These are phyloP conservation scores for Pararge aegeria DNA, from an alignment of 1,140 invertebrate genomes.

Conservation along the genomic window DNA sequence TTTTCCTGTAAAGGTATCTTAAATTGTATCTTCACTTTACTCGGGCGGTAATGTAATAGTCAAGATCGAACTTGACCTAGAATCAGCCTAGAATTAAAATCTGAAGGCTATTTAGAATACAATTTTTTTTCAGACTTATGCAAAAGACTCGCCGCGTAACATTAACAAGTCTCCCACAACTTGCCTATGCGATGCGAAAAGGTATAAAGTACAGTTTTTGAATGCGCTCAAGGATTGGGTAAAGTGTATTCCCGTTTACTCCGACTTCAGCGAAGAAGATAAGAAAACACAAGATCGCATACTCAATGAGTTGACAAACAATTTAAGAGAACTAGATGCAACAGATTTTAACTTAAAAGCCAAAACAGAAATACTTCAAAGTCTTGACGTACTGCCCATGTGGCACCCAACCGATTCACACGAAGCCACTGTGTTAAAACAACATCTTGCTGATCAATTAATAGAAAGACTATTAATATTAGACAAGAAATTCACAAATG, in stretches of 20 bases:
- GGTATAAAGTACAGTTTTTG: too few relatives aligned
- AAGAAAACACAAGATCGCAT: slow-evolving; percentile 27
- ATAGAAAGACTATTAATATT: slow-evolving; percentile 9
- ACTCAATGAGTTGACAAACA: slow-evolving; percentile 19
- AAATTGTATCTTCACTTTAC: too few relatives aligned
- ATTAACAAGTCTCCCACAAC: too few relatives aligned
- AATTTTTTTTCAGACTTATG: too few relatives aligned
- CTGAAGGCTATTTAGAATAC: too few relatives aligned
- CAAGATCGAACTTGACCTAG: too few relatives aligned
- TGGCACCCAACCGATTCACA: slow-evolving; percentile 32
- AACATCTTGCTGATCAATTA: slow-evolving; percentile 29
- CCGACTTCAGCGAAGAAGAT: slow-evolving; percentile 17
- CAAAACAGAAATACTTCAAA: slow-evolving; percentile 28
- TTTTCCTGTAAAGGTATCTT: too few relatives aligned
- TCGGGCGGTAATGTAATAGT: too few relatives aligned
- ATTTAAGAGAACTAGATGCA: slow-evolving; percentile 24
- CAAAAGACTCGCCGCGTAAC: too few relatives aligned
- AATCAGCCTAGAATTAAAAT: too few relatives aligned
- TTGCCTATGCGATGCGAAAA: too few relatives aligned
- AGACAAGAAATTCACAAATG: slow-evolving; percentile 8
- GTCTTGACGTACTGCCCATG: slow-evolving; percentile 34
- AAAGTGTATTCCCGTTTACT: slow-evolving; percentile 34
- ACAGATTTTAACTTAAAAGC: slow-evolving; percentile 29
- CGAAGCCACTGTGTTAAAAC: slow-evolving; percentile 26
- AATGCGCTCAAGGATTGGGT: slow-evolving; percentile 33